Evolutionary conservation across 2,888 invertebrate genomes (phyloP).

Genomic region (Caenorhabditis sp.): DNA sequence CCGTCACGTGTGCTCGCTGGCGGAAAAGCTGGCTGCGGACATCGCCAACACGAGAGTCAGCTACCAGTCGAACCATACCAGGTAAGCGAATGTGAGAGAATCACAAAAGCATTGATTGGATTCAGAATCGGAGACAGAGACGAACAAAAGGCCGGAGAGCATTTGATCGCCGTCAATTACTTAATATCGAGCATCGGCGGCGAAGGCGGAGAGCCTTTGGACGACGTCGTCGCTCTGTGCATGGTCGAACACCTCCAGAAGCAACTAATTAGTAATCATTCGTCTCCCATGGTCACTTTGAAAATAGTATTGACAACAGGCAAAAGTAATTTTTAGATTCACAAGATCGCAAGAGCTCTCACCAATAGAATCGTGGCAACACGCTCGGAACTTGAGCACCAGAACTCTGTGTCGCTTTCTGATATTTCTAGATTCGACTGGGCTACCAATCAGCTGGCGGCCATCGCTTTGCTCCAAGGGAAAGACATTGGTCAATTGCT

Average conservation of each 20-base stretch:
- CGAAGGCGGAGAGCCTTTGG: slow-evolving; percentile 66
- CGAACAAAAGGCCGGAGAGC: slow-evolving; percentile 55
- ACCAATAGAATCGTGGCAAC: slow-evolving; percentile 52
- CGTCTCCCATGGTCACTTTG: slow-evolving; percentile 33
- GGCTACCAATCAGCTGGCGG: slow-evolving; percentile 70
- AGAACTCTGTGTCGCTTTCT: slow-evolving; percentile 17
- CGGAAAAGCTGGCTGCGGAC: slow-evolving; percentile 57
- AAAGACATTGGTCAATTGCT: slow-evolving; percentile 67
- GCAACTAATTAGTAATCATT: slow-evolving; percentile 63
- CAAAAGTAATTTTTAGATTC: slow-evolving; percentile 40
- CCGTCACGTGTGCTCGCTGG: slow-evolving; percentile 57
- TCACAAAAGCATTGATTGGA: not conserved
- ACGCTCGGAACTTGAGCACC: slow-evolving; percentile 44
- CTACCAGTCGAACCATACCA: slow-evolving; percentile 34
- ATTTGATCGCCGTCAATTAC: slow-evolving; percentile 62
- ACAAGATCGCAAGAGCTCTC: slow-evolving; percentile 50
- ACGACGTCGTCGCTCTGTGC: slow-evolving; percentile 71
- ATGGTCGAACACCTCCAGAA: slow-evolving; percentile 74
- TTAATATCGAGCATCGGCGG: slow-evolving; percentile 63
- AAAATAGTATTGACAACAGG: not conserved
- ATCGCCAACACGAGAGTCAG: slow-evolving; percentile 60
- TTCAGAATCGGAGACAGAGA: slow-evolving; percentile 54
- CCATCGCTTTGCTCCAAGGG: slow-evolving; percentile 68
- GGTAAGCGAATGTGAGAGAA: slow-evolving; percentile 8
- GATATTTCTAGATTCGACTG: slow-evolving; percentile 68